Percentiles rank a stretch among this genome's conserved stretches.
These are phyloP conservation scores for Anguilla obscura DNA, from an alignment of 2,797 vertebrate genomes.

Conservation along the genomic window DNA sequence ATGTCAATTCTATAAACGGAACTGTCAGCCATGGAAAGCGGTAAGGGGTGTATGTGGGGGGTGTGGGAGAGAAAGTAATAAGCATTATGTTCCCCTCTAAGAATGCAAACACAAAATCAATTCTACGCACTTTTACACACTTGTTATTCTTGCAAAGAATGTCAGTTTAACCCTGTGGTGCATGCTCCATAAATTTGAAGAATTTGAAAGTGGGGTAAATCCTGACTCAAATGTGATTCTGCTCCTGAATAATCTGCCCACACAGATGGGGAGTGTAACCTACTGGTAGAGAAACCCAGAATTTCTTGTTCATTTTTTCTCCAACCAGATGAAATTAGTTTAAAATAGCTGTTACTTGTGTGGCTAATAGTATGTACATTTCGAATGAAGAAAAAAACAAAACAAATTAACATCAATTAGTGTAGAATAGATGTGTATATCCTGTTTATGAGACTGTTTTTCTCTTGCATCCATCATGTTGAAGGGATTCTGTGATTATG, in stretches of 20 bases:
- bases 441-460: not conserved
- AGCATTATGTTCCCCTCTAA: conserved; percentile 39
- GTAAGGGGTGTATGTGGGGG: not conserved
- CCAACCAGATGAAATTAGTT: conserved; percentile 1
- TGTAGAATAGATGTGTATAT: not conserved
- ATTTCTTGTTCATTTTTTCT: not conserved
- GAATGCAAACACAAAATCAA: conserved; percentile 49
- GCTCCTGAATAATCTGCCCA: not conserved
- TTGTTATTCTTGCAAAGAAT: conserved; percentile 42
- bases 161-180: conserved; percentile 33
- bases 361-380: not conserved
- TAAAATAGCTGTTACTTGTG: not conserved
- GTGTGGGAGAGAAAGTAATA: conserved; percentile 19
- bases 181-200: conserved; percentile 24
- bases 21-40: conserved; percentile 37
- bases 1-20: conserved; percentile 38
- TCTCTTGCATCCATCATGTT: too few relatives aligned
- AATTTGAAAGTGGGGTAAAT: conserved; percentile 29
- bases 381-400: not conserved
- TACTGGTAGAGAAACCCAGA: not conserved
- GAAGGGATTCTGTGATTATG: not conserved
- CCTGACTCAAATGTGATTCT: conserved; percentile 26
- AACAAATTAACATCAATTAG: not conserved
- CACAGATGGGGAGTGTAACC: not conserved
- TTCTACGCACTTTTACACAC: conserved; percentile 37